A percentile compares a stretch with the other conserved stretches of the same genome.
phyloP scores from a whole-genome alignment of 1,140 invertebrate genomes.

The Hylyphantes graminicola region DNA sequence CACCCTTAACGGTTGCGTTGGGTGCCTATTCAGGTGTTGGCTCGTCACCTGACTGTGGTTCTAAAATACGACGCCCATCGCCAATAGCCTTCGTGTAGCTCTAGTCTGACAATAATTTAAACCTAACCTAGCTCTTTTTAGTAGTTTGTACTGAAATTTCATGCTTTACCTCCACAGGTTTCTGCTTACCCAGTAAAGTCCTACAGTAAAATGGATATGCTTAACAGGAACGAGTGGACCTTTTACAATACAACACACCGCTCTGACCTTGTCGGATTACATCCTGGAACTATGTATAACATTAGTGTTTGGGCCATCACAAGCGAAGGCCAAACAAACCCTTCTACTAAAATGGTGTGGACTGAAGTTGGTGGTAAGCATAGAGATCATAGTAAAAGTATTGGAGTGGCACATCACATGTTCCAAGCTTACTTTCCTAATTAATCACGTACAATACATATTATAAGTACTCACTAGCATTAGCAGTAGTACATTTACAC shows the following conservation, averaged over 20 bases:
- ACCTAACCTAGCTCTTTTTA: too few species aligned
- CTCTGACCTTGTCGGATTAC: conserved; percentile 73
- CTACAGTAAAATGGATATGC: conserved; percentile 31
- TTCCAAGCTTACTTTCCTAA: too few species aligned
- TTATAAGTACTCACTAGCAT: too few species aligned
- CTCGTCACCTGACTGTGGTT: too few species aligned
- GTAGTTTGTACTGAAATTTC: not conserved
- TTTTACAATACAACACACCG: conserved; percentile 68
- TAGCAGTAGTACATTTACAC: too few species aligned
- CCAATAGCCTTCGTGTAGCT: too few species aligned
- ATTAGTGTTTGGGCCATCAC: conserved; percentile 77
- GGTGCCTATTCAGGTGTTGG: too few species aligned
- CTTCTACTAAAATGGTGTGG: conserved; percentile 71
- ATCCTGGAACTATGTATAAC: conserved; percentile 79
- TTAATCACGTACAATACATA: too few species aligned
- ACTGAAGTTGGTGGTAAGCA: conserved; percentile 74
- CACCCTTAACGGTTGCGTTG: too few species aligned
- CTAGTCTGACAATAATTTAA: too few species aligned
- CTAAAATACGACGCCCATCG: too few species aligned
- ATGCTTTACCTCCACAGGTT: conserved; percentile 14
- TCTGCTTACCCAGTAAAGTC: conserved; percentile 53
- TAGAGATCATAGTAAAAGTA: not conserved
- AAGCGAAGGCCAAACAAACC: conserved; percentile 73
- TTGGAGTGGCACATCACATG: not conserved
- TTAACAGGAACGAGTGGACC: conserved; percentile 66